A percentile compares a stretch with the other conserved stretches of the same genome.
These are phyloP conservation scores for Parauchenoglanis ngamensis DNA, from an alignment of 2,797 vertebrate genomes.

Conservation along the genomic window DNA sequence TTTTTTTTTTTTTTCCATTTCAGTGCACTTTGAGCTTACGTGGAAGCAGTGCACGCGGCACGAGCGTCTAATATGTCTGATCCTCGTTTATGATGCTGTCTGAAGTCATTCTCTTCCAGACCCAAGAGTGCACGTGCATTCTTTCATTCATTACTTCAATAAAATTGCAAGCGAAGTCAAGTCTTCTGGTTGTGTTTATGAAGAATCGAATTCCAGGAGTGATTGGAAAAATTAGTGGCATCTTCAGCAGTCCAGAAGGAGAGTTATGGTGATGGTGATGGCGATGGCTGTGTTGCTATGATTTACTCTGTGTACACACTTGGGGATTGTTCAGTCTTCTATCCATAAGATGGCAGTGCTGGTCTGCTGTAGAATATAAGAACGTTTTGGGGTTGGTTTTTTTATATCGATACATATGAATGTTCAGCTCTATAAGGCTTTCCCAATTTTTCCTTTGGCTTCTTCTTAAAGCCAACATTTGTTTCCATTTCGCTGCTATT, in stretches of 20 bases:
- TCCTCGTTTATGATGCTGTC: background rate
- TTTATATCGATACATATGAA: background rate
- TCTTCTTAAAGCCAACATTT: background rate
- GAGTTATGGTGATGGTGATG: background rate
- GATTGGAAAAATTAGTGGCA: background rate
- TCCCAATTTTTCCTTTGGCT: background rate
- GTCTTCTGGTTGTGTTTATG: background rate
- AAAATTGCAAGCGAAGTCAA: constrained; percentile 52
- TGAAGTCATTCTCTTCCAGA: constrained; percentile 35
- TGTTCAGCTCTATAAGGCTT: background rate
- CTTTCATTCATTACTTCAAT: constrained; percentile 45
- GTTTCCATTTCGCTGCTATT: background rate
- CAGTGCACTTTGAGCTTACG: constrained; percentile 20
- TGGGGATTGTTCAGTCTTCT: background rate
- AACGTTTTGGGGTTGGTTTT: background rate
- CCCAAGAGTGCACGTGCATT: constrained; percentile 3
- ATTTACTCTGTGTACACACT: background rate
- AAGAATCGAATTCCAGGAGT: background rate
- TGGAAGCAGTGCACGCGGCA: constrained; percentile 32
- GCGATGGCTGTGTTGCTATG: background rate
- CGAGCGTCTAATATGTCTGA: background rate
- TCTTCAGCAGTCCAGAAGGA: background rate
- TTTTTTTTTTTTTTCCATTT: background rate
- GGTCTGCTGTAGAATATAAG: background rate
- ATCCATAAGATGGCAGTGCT: constrained; percentile 48